phyloP scores from a whole-genome alignment of 1,140 invertebrate species.

The Drosophila neocordata region DNA sequence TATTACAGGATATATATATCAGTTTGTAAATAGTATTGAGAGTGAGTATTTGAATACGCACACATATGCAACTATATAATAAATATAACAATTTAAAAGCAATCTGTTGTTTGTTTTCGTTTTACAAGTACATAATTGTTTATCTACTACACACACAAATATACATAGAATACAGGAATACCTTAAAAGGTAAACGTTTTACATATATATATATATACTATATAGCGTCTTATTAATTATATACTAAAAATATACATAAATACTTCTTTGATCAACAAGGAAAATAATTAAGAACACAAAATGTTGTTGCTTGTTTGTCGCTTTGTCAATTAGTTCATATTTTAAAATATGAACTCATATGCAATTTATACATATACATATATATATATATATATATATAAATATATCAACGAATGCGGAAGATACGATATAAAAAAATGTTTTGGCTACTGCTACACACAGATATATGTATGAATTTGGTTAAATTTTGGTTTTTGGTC shows the following conservation, averaged over 20 bases:
- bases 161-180: background rate
- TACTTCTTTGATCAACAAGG: conserved; percentile 55
- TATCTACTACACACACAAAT: conserved; percentile 26
- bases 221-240: conserved; percentile 36
- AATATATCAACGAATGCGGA: conserved; percentile 34
- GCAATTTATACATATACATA: conserved; percentile 26
- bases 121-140: conserved; percentile 27
- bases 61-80: conserved; percentile 2
- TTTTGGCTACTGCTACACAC: conserved; percentile 69
- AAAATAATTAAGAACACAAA: conserved; percentile 53
- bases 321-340: background rate
- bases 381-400: conserved; percentile 14
- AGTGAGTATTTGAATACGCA: conserved; percentile 40
- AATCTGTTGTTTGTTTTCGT: conserved; percentile 13
- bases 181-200: conserved; percentile 1
- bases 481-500: conserved; percentile 58
- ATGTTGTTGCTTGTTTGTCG: conserved; percentile 3
- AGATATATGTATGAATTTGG: conserved; percentile 22
- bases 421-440: conserved; percentile 45
- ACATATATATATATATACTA: conserved; percentile 36
- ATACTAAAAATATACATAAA: conserved; percentile 57
- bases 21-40: conserved; percentile 63
- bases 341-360: conserved; percentile 27
- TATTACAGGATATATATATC: conserved; percentile 65
- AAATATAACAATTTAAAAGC: conserved; percentile 49